Conservation (phyloP, 2,113 vertebrate species). For the Nothoprocta pentlandii region DNA sequence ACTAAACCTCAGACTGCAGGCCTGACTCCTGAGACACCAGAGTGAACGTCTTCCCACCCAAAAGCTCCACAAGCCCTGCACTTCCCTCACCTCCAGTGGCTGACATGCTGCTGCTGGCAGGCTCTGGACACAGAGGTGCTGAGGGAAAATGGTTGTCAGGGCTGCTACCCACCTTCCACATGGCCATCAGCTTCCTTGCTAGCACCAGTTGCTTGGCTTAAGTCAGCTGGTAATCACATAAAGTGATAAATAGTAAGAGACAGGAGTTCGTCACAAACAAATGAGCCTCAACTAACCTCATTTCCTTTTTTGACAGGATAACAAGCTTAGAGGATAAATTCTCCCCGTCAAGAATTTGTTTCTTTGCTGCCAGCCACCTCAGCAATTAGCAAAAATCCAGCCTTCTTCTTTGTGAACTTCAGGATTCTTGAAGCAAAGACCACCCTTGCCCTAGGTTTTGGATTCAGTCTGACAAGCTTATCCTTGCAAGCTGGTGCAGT, state of each 20-base stretch:
- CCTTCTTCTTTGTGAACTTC: slow-evolving; percentile 14
- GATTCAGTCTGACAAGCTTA: neutral
- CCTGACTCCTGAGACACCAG: neutral
- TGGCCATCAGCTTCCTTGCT: accelerated
- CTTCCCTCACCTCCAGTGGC: neutral
- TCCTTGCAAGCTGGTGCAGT: neutral
- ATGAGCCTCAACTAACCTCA: slow-evolving; percentile 65
- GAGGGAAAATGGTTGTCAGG: neutral
- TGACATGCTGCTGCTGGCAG: neutral
- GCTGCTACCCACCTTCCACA: neutral
- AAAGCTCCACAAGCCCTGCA: accelerated
- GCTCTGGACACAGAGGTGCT: neutral
- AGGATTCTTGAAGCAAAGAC: neutral
- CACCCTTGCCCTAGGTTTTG: neutral
- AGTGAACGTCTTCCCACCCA: neutral
- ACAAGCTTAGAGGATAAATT: slow-evolving; percentile 67
- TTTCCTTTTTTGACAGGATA: slow-evolving; percentile 62
- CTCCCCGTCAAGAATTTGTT: slow-evolving; percentile 19
- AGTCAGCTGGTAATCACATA: neutral
- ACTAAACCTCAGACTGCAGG: neutral
- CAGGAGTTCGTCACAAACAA: slow-evolving; percentile 51
- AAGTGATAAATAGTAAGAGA: slow-evolving; percentile 41
- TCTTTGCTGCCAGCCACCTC: slow-evolving; percentile 38
- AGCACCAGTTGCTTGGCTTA: neutral
- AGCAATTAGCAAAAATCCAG: slow-evolving; percentile 42